Evolutionary conservation across 2,113 vertebrate genomes (phyloP).

Genomic region (Phoenicopterus ruber): DNA sequence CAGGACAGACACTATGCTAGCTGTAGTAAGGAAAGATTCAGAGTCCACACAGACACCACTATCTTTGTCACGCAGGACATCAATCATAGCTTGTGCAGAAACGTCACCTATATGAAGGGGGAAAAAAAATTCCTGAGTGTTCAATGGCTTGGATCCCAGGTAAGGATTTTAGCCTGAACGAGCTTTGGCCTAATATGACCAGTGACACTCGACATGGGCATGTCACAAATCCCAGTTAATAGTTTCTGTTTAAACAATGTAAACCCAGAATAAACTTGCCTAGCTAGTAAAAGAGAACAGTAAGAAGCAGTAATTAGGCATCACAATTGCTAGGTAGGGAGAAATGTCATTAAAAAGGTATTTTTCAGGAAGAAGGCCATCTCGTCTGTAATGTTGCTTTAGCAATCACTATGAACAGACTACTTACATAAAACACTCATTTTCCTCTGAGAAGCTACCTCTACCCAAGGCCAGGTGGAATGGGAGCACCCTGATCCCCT

Average conservation of each 20-base stretch:
- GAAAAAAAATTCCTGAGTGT: background rate
- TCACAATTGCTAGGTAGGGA: background rate
- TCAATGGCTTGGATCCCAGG: background rate
- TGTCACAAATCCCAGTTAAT: background rate
- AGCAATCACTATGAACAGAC: background rate
- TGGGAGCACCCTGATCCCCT: background rate
- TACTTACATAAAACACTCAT: background rate
- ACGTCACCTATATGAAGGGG: slow-evolving; percentile 63
- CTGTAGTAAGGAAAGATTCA: slow-evolving; percentile 78
- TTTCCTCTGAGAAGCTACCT: background rate
- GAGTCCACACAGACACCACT: slow-evolving; percentile 78
- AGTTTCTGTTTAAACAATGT: background rate
- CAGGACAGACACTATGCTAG: slow-evolving; percentile 79
- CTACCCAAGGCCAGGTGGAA: background rate
- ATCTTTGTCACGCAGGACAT: slow-evolving; percentile 76
- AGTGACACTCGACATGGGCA: background rate
- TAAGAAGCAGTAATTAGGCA: background rate
- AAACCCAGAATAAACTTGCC: background rate
- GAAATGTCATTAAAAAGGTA: background rate
- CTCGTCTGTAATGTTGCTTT: background rate
- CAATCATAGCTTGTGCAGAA: slow-evolving; percentile 78
- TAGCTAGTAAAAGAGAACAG: background rate
- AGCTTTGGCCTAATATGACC: background rate
- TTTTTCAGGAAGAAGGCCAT: background rate
- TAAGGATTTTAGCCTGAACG: background rate